Conservation (phyloP, 2,797 vertebrate genomes). For the Galago senegalensis region DNA sequence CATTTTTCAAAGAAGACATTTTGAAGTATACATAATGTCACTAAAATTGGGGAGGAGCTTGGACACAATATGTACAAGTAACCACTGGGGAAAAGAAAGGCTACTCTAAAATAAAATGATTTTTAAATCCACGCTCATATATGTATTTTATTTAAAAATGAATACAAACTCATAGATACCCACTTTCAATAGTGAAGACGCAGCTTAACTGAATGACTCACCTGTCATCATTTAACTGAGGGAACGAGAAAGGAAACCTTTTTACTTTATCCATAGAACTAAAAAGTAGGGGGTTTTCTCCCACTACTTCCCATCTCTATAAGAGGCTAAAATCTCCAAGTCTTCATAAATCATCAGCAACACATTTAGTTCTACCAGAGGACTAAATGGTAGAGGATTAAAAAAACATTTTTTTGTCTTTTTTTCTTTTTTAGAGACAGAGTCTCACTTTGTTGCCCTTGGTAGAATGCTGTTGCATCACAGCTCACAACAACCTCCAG, state of each 20-base stretch:
- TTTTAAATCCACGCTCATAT: neutral
- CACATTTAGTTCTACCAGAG: constrained; percentile 32
- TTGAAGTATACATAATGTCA: constrained; percentile 5
- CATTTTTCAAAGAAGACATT: constrained; percentile 64
- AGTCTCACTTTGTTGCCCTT: too few species aligned
- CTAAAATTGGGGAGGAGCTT: neutral
- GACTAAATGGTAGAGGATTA: neutral
- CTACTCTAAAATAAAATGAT: neutral
- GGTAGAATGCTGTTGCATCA: too few species aligned
- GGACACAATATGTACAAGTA: neutral
- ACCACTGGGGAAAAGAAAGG: constrained; percentile 36
- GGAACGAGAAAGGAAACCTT: neutral
- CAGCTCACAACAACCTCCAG: too few species aligned
- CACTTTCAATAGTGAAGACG: constrained; percentile 30
- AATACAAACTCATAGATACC: constrained; percentile 16
- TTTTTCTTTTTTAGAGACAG: too few species aligned
- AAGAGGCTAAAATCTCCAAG: constrained; percentile 38
- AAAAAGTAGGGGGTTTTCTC: neutral
- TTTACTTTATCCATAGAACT: neutral
- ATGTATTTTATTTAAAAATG: constrained; percentile 53
- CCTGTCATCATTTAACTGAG: neutral
- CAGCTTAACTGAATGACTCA: neutral
- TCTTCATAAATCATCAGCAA: constrained; percentile 5
- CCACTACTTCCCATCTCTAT: neutral
- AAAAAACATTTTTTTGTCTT: neutral